Conservation (phyloP, 2,888 invertebrate species). For the Oeneis ivallda region DNA sequence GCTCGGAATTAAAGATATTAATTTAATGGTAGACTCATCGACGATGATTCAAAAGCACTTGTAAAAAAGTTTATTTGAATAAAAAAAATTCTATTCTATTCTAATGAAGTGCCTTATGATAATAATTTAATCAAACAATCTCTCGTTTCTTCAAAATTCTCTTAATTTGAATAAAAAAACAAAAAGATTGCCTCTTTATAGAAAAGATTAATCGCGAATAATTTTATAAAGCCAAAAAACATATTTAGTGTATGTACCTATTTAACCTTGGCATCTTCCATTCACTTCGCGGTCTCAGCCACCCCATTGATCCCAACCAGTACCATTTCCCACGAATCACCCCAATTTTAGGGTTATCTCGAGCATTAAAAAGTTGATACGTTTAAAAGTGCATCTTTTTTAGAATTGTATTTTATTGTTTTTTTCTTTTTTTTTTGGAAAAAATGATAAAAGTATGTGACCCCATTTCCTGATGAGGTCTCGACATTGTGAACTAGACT, state of each 20-base stretch:
- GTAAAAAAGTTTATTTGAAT: no score
- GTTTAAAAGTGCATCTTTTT: slow-evolving; percentile 67
- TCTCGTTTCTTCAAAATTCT: not conserved
- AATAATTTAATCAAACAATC: not conserved
- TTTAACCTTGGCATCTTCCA: slow-evolving; percentile 60
- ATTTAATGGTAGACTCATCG: no score
- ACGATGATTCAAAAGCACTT: no score
- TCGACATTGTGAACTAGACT: slow-evolving; percentile 70
- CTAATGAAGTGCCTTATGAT: not conserved
- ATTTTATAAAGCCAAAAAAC: slow-evolving; percentile 38
- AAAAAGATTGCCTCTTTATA: not conserved
- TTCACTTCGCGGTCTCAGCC: slow-evolving; percentile 54
- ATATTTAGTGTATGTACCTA: slow-evolving; percentile 59
- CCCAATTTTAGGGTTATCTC: slow-evolving; percentile 76
- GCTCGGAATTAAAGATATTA: no score
- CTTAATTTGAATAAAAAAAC: slow-evolving; percentile 5
- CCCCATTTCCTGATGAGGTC: slow-evolving; percentile 77
- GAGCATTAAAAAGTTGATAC: slow-evolving; percentile 64
- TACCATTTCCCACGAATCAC: slow-evolving; percentile 70
- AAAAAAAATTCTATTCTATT: no score
- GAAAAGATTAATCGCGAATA: slow-evolving; percentile 17
- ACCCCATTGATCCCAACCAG: slow-evolving; percentile 51
- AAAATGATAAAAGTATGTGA: slow-evolving; percentile 63
- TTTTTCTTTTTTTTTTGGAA: slow-evolving; percentile 45
- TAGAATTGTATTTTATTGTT: not conserved